Base-by-base conservation (phyloP, 2,888 invertebrate species). In the Crematogaster levior region DNA sequence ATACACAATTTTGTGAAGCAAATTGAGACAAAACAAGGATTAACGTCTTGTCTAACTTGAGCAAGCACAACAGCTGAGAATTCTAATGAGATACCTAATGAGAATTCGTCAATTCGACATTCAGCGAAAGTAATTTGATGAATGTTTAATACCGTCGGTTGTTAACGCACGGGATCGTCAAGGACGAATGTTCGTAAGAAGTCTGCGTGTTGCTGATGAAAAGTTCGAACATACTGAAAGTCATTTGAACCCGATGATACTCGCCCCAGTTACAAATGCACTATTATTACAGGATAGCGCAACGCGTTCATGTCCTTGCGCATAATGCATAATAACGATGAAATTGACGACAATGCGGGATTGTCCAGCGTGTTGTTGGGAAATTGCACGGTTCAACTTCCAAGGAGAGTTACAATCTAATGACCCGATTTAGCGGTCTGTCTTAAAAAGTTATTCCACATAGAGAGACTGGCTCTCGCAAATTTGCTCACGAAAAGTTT, bases 321-420 rank as follows among this genome's bases (percentile, higher is more conserved):
- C 84, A 84, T 74, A 81, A 87, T 87, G 85, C 83, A 87, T 86
- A 88, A n/a, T n/a, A n/a, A 84, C 46, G 73, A 81, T 75, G 65
- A 83, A 68, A 24, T 63, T 77, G 53, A 75, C 34, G 46, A 37
- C 77, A 24, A 58, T 34, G 56, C 79, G 30, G 18, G 46, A 79
- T 60, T 75, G 63, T 75, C 63, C 21, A 40, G 1, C 74, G 27
- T 6, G 37, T 24, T 37, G 58, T 24, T 12, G 56, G 21, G 56
- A 58, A 74, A 66, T 74, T 72, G 63, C 73, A 63, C 70, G 70
- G 84, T 77, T 79, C 80, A 81, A 85, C 81, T 80, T 91, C 86
- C 93, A 92, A 93, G 93, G 93, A 88, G 81, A 92, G 91, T 92
- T 86, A 92, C 92, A 89, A 92, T 93, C 92, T 91, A 90, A 90